Percentiles rank a stretch among this genome's conserved stretches.
Conservation (phyloP, 2,888 invertebrate genomes). For the Nezara viridula region DNA sequence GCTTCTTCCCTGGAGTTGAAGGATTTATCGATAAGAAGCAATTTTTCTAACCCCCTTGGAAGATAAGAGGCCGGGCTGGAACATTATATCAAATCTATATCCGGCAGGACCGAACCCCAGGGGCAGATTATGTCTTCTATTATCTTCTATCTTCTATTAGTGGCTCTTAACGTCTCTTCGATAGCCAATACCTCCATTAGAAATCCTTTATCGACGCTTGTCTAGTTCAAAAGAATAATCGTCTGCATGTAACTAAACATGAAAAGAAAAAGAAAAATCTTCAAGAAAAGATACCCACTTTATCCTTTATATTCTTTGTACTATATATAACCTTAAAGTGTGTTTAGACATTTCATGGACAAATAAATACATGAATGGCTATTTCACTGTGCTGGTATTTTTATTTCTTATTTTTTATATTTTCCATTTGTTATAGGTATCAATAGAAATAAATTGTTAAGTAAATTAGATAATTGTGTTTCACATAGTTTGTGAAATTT, state of each 20-base stretch:
- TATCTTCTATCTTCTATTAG: neutral
- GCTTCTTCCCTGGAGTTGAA: conserved; percentile 29
- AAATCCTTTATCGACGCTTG: neutral
- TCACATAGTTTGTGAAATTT: no score
- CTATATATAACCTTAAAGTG: no score
- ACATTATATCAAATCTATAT: conserved; percentile 41
- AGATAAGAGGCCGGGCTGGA: conserved; percentile 10
- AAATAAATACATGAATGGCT: no score
- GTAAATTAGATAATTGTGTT: no score
- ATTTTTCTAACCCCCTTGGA: conserved; percentile 11
- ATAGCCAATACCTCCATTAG: neutral
- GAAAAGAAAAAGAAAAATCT: no score
- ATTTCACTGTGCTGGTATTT: no score
- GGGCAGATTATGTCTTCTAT: neutral
- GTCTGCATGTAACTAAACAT: neutral
- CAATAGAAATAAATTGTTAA: no score
- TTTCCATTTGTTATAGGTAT: no score
- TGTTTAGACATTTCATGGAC: no score
- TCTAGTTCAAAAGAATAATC: neutral
- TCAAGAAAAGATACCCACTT: no score
- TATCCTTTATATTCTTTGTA: no score
- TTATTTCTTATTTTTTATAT: no score
- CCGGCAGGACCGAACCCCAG: neutral
- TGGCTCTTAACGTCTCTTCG: neutral
- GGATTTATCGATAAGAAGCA: conserved; percentile 32